Percentiles rank a stretch among this genome's conserved stretches.
phyloP scores from a whole-genome alignment of 2,797 vertebrate species.

The Pagetopsis macropterus region DNA sequence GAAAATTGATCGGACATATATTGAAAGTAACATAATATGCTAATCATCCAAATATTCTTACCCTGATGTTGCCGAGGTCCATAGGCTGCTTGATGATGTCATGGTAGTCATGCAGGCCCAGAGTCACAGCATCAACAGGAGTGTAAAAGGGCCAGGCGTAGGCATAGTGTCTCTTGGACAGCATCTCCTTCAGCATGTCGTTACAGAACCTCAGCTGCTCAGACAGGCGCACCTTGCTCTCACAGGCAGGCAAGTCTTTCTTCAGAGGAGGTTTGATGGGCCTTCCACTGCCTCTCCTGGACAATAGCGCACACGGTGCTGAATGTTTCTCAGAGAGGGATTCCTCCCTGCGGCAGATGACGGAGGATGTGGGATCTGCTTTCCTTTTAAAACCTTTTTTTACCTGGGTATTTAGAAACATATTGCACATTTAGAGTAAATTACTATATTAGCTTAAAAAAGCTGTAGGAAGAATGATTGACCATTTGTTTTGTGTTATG shows the following conservation, averaged over 20 bases:
- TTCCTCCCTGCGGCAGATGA: conserved; percentile 65
- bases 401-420: conserved; percentile 69
- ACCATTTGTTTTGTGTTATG: not conserved
- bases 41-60: conserved; percentile 60
- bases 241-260: conserved; percentile 76
- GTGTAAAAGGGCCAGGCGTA: conserved; percentile 93
- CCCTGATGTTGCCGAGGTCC: conserved; percentile 90
- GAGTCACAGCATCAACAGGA: conserved; percentile 79
- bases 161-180: conserved; percentile 88
- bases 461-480: not conserved
- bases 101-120: conserved; percentile 85
- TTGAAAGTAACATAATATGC: not conserved
- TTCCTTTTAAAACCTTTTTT: conserved; percentile 90
- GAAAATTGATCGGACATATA: not conserved
- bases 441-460: not conserved
- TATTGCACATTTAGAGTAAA: not conserved
- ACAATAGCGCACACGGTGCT: conserved; percentile 64
- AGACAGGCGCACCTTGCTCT: conserved; percentile 71
- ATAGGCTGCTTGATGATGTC: conserved; percentile 87
- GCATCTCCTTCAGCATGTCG: conserved; percentile 90
- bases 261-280: conserved; percentile 80
- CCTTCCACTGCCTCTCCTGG: conserved; percentile 73
- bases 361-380: conserved; percentile 84
- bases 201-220: conserved; percentile 86
- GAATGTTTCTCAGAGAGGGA: conserved; percentile 58